Conservation (phyloP, 2,888 invertebrate species). For the Caenorhabditis uteleia region DNA sequence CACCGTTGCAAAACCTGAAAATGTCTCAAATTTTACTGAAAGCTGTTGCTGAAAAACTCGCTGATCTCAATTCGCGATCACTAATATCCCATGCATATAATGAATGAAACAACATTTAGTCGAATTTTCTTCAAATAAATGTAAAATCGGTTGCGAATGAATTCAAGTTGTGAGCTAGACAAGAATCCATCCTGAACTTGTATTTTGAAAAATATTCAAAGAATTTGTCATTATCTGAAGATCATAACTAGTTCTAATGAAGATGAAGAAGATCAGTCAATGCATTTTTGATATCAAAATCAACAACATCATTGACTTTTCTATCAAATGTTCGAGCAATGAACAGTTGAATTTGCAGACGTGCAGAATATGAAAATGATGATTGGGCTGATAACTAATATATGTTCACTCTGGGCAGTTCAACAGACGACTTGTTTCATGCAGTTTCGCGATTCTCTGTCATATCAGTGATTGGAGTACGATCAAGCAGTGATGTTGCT, state of each 20-base stretch:
- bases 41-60: constrained; percentile 14
- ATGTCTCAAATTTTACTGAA: neutral
- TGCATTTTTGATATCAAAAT: constrained; percentile 71
- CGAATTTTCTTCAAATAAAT: constrained; percentile 76
- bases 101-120: constrained; percentile 86
- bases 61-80: constrained; percentile 71
- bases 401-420: constrained; percentile 45
- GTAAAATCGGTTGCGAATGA: constrained; percentile 52
- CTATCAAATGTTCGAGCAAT: constrained; percentile 36
- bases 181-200: constrained; percentile 51
- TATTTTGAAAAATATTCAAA: constrained; percentile 36
- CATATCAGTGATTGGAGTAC: neutral
- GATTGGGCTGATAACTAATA: too few relatives aligned
- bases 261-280: constrained; percentile 80
- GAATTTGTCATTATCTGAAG: too few relatives aligned
- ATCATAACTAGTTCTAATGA: constrained; percentile 73
- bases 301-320: constrained; percentile 23
- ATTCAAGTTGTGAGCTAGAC: constrained; percentile 48
- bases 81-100: constrained; percentile 83
- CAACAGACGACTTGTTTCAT: constrained; percentile 57
- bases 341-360: constrained; percentile 45
- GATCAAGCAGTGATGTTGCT: constrained; percentile 27
- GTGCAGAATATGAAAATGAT: too few relatives aligned
- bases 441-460: constrained; percentile 39
- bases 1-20: constrained; percentile 63